Evolutionary conservation across 2,113 vertebrate species (phyloP).

Genomic region (Gulo gulo): DNA sequence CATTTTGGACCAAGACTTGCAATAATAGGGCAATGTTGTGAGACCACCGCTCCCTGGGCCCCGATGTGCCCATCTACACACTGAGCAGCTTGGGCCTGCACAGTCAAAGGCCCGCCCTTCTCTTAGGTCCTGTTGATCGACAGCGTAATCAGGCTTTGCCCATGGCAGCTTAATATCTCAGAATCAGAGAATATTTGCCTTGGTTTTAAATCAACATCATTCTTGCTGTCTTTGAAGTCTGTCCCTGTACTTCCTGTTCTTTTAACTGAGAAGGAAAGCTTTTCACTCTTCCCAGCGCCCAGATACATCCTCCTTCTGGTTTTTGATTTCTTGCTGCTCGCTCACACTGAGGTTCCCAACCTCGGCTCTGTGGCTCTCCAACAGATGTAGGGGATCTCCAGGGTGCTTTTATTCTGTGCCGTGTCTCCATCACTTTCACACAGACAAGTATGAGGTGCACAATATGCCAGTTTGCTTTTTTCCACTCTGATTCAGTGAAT

Average conservation of each 20-base stretch:
- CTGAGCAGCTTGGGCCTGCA: not conserved
- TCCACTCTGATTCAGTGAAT: not conserved
- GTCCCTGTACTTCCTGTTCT: not conserved
- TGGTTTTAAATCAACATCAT: not conserved
- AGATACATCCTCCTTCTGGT: not conserved
- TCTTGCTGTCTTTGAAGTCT: not conserved
- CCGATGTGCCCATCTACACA: accelerated
- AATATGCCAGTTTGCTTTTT: not conserved
- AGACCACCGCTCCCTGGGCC: not conserved
- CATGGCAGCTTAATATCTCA: not conserved
- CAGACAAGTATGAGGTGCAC: not conserved
- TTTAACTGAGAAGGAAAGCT: not conserved
- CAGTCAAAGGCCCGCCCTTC: not conserved
- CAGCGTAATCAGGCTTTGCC: not conserved
- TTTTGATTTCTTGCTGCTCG: not conserved
- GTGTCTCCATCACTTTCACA: not conserved
- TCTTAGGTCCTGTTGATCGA: not conserved
- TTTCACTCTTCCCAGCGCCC: not conserved
- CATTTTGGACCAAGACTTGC: not conserved
- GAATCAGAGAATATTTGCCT: not conserved
- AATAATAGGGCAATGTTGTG: not conserved
- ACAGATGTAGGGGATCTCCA: accelerated
- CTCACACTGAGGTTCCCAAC: not conserved
- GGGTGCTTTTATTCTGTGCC: not conserved
- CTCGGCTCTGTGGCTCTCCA: not conserved